phyloP scores from a whole-genome alignment of 2,888 invertebrate species.

The Oscheius sp. region DNA sequence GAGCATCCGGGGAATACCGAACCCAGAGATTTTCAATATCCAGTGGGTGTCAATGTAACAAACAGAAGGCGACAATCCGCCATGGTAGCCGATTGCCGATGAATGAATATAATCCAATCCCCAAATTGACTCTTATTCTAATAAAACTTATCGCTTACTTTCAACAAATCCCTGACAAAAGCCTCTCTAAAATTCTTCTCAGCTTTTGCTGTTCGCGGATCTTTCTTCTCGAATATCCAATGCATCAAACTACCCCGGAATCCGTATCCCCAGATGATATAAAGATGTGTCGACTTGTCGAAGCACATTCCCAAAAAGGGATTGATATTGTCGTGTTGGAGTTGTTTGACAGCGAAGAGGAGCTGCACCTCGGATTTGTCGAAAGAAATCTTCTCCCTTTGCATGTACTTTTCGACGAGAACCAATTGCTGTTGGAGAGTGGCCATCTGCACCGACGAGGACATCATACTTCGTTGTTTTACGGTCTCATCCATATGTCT shows the following conservation, averaged over 20 bases:
- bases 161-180: constrained; percentile 70
- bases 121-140: constrained; percentile 33
- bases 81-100: constrained; percentile 64
- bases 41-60: constrained; percentile 70
- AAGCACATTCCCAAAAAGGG: constrained; percentile 65
- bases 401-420: constrained; percentile 57
- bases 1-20: constrained; percentile 44
- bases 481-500: constrained; percentile 47
- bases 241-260: constrained; percentile 62
- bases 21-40: constrained; percentile 71
- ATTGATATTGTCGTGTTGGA: constrained; percentile 70
- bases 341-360: constrained; percentile 23
- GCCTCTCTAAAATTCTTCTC: constrained; percentile 65
- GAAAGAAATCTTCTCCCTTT: constrained; percentile 64
- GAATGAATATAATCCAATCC: constrained; percentile 69
- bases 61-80: constrained; percentile 62
- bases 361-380: constrained; percentile 56
- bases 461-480: constrained; percentile 24
- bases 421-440: constrained; percentile 63
- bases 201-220: constrained; percentile 30
- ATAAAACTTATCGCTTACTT: constrained; percentile 40
- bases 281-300: constrained; percentile 57
- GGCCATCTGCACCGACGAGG: constrained; percentile 45
- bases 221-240: constrained; percentile 52
- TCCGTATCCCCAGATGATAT: constrained; percentile 56